phyloP scores from a whole-genome alignment of 2,797 vertebrate species.

The Poecilia gillii region DNA sequence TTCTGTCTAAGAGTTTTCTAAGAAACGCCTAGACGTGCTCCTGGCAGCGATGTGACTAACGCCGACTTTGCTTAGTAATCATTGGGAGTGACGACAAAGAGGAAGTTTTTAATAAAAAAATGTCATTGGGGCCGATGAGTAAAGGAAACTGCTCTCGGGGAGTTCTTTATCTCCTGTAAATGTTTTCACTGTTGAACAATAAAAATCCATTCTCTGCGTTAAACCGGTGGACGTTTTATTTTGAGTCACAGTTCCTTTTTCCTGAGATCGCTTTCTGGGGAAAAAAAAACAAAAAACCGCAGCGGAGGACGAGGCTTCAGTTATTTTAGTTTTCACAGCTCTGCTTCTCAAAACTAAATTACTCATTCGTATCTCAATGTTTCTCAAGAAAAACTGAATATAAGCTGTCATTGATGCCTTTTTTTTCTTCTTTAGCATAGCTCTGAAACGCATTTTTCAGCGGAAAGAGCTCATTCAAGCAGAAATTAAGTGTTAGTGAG shows the following conservation, averaged over 20 bases:
- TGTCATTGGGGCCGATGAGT: not conserved
- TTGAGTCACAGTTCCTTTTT: not conserved
- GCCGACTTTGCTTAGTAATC: not conserved
- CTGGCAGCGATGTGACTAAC: not conserved
- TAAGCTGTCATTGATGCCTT: not conserved
- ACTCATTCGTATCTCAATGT: not conserved
- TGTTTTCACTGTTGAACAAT: not conserved
- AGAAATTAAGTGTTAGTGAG: not conserved
- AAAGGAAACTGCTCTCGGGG: not conserved
- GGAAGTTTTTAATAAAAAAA: constrained; percentile 4
- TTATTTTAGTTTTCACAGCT: not conserved
- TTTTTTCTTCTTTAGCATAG: not conserved
- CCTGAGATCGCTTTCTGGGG: not conserved
- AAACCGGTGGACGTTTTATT: rapidly evolving
- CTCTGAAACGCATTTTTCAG: not conserved
- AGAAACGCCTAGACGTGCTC: not conserved
- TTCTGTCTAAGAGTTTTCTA: not conserved
- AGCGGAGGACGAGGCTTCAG: not conserved
- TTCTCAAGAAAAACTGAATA: not conserved
- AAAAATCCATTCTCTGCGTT: not conserved
- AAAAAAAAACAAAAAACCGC: not conserved
- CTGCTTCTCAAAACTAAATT: not conserved
- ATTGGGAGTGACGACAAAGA: not conserved
- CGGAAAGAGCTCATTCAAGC: not conserved
- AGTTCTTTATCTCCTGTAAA: not conserved